Evolutionary conservation across 2,888 invertebrate genomes (phyloP).

Genomic region (Oligia latruncula): DNA sequence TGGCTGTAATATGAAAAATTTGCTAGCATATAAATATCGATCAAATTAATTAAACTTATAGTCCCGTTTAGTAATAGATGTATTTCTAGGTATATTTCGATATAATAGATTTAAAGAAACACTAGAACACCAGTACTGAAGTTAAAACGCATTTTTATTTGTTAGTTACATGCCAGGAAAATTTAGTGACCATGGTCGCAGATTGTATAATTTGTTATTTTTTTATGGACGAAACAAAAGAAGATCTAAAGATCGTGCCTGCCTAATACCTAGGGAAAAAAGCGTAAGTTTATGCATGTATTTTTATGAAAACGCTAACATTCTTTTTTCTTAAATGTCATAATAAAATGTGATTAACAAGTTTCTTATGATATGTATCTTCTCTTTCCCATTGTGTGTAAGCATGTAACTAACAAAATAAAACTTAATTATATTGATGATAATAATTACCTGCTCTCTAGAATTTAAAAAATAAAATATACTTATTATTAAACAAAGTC

Average conservation of each 20-base stretch:
- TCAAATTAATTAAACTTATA: constrained; percentile 53
- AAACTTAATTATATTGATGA: constrained; percentile 62
- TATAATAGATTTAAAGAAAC: constrained; percentile 64
- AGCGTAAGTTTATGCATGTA: neutral
- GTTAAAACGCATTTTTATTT: constrained; percentile 60
- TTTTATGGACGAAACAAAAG: neutral
- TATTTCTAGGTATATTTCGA: constrained; percentile 70
- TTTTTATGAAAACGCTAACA: neutral
- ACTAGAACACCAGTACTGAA: constrained; percentile 77
- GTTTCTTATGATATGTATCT: neutral
- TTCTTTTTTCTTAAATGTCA: rapidly evolving
- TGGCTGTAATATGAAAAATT: constrained; percentile 77
- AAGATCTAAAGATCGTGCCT: neutral
- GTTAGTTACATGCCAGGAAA: constrained; percentile 47
- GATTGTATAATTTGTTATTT: neutral
- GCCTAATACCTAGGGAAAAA: neutral
- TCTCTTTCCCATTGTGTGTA: neutral
- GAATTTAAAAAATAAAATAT: constrained; percentile 65
- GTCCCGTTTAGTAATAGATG: constrained; percentile 66
- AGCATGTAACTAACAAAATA: constrained; percentile 55
- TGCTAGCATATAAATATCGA: constrained; percentile 59
- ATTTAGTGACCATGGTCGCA: neutral
- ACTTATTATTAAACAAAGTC: constrained; percentile 69
- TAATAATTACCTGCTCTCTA: constrained; percentile 69
- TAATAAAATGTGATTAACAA: neutral